Evolutionary conservation across 64 coral and sea anemone genomes (phyloP).

Genomic region (Hydrozoanthus tunicans): DNA sequence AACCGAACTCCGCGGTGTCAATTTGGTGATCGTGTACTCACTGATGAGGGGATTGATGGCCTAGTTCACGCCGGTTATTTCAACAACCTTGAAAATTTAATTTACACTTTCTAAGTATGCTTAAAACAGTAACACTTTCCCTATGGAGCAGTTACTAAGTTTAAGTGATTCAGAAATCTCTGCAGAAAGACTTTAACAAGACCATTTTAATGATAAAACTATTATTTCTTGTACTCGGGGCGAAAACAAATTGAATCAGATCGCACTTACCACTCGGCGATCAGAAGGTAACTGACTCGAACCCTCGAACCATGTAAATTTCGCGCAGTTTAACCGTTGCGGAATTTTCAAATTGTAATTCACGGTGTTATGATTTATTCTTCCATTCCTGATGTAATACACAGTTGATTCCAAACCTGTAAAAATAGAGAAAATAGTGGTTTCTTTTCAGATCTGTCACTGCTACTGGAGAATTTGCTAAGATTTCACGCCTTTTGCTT

Average conservation of each 20-base stretch:
- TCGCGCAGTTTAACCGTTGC: constrained; percentile 60
- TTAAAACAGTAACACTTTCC: not conserved
- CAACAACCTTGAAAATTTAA: constrained; percentile 20
- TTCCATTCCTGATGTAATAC: constrained; percentile 70
- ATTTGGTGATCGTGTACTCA: not conserved
- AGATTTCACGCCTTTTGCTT: not conserved
- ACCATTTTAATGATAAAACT: not conserved
- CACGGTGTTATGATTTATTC: constrained; percentile 71
- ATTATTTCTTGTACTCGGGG: not conserved
- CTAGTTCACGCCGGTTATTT: not conserved
- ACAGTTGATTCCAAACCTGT: constrained; percentile 68
- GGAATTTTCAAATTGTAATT: constrained; percentile 78
- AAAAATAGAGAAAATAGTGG: not conserved
- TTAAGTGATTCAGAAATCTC: not conserved
- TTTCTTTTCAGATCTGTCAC: constrained; percentile 26
- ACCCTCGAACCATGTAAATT: constrained; percentile 68
- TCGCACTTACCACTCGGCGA: not conserved
- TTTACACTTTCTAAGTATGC: not conserved
- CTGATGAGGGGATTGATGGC: not conserved
- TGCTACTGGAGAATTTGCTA: not conserved
- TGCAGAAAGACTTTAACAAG: not conserved
- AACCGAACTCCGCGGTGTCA: constrained; percentile 19
- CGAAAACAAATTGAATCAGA: not conserved
- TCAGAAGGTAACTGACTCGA: constrained; percentile 12
- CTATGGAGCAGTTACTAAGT: not conserved